Evolutionary conservation across 2,888 invertebrate species (phyloP).

Genomic region (Diaperis boleti): DNA sequence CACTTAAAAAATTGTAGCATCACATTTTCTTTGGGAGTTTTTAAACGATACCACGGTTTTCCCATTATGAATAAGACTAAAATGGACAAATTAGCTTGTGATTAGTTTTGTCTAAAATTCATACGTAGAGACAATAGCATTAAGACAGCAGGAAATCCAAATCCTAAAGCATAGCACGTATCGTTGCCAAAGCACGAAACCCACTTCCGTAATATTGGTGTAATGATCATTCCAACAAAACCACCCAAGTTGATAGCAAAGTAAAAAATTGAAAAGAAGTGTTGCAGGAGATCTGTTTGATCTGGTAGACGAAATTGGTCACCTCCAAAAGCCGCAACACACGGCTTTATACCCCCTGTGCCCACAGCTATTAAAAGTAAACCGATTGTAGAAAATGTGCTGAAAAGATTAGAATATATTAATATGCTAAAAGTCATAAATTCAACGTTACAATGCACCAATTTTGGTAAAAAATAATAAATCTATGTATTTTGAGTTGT

Average conservation of each 20-base stretch:
- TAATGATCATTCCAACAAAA: conserved; percentile 76
- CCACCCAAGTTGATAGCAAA: conserved; percentile 82
- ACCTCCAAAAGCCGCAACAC: conserved; percentile 88
- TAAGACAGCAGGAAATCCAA: conserved; percentile 81
- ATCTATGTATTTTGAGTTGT: no score
- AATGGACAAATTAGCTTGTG: conserved; percentile 54
- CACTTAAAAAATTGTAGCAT: conserved; percentile 78
- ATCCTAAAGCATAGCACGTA: conserved; percentile 80
- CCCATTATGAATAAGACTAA: conserved; percentile 80
- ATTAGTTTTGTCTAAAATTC: conserved; percentile 22
- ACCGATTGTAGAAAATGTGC: conserved; percentile 70
- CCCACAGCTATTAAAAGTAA: conserved; percentile 77
- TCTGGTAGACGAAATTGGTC: conserved; percentile 83
- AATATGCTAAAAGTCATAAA: no score
- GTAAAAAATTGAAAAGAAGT: conserved; percentile 87
- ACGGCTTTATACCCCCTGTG: conserved; percentile 89
- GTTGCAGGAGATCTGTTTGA: conserved; percentile 75
- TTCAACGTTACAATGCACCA: no score
- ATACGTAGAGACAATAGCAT: conserved; percentile 78
- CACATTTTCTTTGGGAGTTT: conserved; percentile 79
- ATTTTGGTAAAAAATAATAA: no score
- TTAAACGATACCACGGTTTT: conserved; percentile 77
- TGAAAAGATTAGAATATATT: conserved; percentile 56
- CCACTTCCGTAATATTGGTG: conserved; percentile 78
- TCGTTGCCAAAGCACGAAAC: conserved; percentile 77